Evolutionary conservation across 2,113 vertebrate species (phyloP).

Genomic region (Cyprinodon variegatus): DNA sequence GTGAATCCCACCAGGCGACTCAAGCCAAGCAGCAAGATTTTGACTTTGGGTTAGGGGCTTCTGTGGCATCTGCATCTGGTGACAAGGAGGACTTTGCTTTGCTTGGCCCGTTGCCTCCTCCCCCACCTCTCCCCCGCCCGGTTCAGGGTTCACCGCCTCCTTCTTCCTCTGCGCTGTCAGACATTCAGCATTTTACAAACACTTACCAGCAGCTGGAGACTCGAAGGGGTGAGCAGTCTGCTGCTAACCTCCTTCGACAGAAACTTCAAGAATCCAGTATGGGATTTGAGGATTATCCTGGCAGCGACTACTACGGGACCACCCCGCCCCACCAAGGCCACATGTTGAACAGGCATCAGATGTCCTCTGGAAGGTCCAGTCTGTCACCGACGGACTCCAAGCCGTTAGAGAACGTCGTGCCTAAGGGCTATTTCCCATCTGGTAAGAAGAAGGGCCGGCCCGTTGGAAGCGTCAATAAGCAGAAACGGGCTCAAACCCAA

Average conservation of each 20-base stretch:
- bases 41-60: conserved; percentile 78
- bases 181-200: conserved; percentile 83
- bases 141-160: conserved; percentile 81
- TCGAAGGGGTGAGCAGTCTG: conserved; percentile 79
- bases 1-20: conserved; percentile 72
- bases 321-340: conserved; percentile 77
- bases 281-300: conserved; percentile 79
- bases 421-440: conserved; percentile 97
- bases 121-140: conserved; percentile 78
- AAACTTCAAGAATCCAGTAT: conserved; percentile 81
- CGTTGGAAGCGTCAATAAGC: conserved; percentile 97
- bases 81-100: conserved; percentile 81
- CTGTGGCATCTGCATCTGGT: conserved; percentile 67
- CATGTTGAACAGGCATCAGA: conserved; percentile 72
- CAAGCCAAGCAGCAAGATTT: conserved; percentile 79
- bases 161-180: conserved; percentile 82
- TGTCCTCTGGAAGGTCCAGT: conserved; percentile 70
- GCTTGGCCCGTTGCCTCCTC: conserved; percentile 80
- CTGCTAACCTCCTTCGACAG: conserved; percentile 79
- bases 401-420: conserved; percentile 75
- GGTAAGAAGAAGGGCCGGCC: conserved; percentile 98
- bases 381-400: conserved; percentile 75
- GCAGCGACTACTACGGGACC: conserved; percentile 77
- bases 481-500: conserved; percentile 84
- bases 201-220: conserved; percentile 84